Base-by-base conservation (phyloP, 2,888 invertebrate species). In the Yponomeuta sedellus region DNA sequence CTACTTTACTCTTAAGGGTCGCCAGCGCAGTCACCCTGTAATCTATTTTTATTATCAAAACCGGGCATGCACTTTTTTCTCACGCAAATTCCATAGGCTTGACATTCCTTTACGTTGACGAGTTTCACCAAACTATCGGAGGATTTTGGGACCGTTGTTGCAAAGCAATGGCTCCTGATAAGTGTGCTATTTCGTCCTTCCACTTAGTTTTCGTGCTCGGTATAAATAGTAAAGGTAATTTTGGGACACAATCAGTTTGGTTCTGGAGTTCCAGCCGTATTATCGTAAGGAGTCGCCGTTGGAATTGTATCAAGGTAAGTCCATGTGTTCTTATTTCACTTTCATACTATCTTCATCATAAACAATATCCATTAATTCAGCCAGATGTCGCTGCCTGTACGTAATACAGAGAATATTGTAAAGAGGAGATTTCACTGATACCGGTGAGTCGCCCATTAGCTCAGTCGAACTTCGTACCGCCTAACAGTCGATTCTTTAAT, bases 91-190 rank as follows among this genome's bases (percentile, higher is more conserved):
- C 44, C 44, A 52, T 16, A 3, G 44, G 16, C 68, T 56, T 66
- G 64, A 70, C 75, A 86, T 88, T 85, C 87, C 86, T 70, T 80
- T 69, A 73, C 64, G 78, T 82, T 86, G 83, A 88, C 83, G 71
- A 82, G 78, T 74, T 72, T 74, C 85, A 40, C 71, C 61, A 52
- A 52, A 52, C 3, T 52, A 52, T 52, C 44, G 5, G 6, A 40
- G 12, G 22, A 22, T 63, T 63, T 40, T 22, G 4, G 69, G 68
- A 70, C 67, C 68, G 68, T 81, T 83, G 78, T 82, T 80, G 78
- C 77, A 69, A 81, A 84, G 85, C 82, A 84, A 86, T 82, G 75
- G 6, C 69, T 69, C 70, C 70, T 66, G 83, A 83, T 81, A 85
- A 82, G 63, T 11, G 44, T 63, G 40, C 40, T 20, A 44, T 63